A percentile compares a stretch with the other conserved stretches of the same genome.
phyloP scores from a whole-genome alignment of 2,797 vertebrate species.

The Sylvilagus floridanus region DNA sequence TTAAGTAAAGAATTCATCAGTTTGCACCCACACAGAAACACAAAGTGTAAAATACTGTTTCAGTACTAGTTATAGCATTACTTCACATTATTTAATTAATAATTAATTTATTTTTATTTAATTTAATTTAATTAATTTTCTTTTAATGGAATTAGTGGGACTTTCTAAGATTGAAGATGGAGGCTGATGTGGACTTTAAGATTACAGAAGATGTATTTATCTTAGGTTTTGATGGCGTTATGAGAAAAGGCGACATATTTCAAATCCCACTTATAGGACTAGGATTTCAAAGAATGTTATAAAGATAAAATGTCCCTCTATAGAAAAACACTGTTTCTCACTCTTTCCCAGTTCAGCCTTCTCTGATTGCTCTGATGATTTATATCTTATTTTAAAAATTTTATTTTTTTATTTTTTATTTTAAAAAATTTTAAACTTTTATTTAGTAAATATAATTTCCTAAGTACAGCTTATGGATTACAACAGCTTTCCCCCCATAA shows the following conservation, averaged over 20 bases:
- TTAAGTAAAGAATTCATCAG: too few relatives aligned
- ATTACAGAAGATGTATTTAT: constrained; percentile 43
- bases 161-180: neutral
- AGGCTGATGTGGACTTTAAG: neutral
- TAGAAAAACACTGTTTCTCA: neutral
- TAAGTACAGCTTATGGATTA: too few relatives aligned
- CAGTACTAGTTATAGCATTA: too few relatives aligned
- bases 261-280: neutral
- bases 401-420: too few relatives aligned
- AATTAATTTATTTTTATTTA: too few relatives aligned
- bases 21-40: too few relatives aligned
- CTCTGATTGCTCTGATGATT: constrained; percentile 1
- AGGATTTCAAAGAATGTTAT: constrained; percentile 22
- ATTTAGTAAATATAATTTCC: too few relatives aligned
- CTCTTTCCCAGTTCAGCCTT: neutral
- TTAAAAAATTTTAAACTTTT: too few relatives aligned
- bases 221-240: neutral
- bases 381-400: neutral
- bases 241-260: neutral
- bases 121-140: constrained; percentile 41
- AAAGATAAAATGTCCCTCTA: neutral
- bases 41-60: too few relatives aligned
- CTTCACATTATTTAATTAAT: too few relatives aligned
- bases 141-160: constrained; percentile 20
- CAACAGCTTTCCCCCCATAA: too few relatives aligned